Evolutionary conservation across 2,797 vertebrate species (phyloP), one percentile per base, ranked within the genome.

Genomic region (Tapirus indicus): DNA sequence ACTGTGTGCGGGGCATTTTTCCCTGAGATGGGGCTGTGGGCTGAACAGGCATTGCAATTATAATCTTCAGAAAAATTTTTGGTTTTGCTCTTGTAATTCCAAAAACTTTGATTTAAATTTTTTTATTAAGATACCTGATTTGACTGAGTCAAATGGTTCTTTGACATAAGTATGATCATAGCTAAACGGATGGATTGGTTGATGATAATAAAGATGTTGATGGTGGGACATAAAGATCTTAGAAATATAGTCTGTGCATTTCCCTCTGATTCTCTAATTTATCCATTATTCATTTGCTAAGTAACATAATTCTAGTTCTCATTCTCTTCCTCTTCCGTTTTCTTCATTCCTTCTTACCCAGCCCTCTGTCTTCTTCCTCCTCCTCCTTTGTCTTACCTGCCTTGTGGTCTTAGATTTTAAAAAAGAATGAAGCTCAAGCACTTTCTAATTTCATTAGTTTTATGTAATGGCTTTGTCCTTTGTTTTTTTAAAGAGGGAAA

Each of bases 401-500:
- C 71, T 56, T 74, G 27, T 54, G 27, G 35, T 88, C 58, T 94
- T 82, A 82, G 12, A 52, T 71, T 69, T 16, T 56, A 47, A 47
- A 20, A 71, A 18, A 60, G 77, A 27, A 78, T 64, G 86, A 68
- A 92, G 23, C 7, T 64, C 29, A 64, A 86, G 20, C 56, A 83
- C 32, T 32, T 75, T 88, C 20, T 60, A 74, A 82, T 79, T 85
- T 29, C 66, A 60, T 74, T 88, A 68, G 41, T 71, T 78, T 97
- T 56, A 64, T 82, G 41, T 54, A 72, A 91, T 56, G 20, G 32
- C 11, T 78, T 87, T 93, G 56, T 41, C 56, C 6, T 84, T 93
- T 94, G 68, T 20, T 80, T 83, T 95, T 66, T 71, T 78, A 23
- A 85, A 95, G 5, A 78, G 58, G 20, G 25, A 38, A 89, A 96